These are phyloP conservation scores for Tetrax tetrax DNA, from an alignment of 2,113 vertebrate genomes.

Conservation along the genomic window DNA sequence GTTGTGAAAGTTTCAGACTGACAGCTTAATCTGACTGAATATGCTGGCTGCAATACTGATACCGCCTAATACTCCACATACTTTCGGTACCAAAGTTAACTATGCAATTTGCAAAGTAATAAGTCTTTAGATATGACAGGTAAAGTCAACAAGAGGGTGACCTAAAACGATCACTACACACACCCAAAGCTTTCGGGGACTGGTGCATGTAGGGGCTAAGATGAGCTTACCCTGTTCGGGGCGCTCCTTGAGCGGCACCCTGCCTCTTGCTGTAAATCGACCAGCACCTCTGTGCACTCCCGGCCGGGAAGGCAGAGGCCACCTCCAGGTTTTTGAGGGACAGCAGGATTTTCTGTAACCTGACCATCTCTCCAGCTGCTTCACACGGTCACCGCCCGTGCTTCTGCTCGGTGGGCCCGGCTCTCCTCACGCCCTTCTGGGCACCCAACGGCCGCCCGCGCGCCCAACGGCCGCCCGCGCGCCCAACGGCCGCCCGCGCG, in stretches of 20 bases:
- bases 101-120: background rate
- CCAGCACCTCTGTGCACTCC: background rate
- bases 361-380: background rate
- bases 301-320: background rate
- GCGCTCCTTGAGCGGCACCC: background rate
- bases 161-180: background rate
- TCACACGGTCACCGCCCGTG: too few relatives aligned
- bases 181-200: background rate
- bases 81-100: background rate
- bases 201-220: fast-evolving
- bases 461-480: too few relatives aligned
- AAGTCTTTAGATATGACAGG: too few relatives aligned
- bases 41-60: too few relatives aligned
- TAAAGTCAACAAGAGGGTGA: fast-evolving
- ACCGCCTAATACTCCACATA: fast-evolving
- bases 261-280: too few relatives aligned
- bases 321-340: background rate
- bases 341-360: background rate
- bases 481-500: background rate
- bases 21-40: background rate
- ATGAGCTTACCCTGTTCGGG: too few relatives aligned
- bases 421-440: background rate
- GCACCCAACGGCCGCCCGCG: too few relatives aligned
- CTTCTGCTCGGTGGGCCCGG: background rate
- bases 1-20: background rate